Conservation (phyloP, 2,797 vertebrate species). For the Streptopelia turtur region DNA sequence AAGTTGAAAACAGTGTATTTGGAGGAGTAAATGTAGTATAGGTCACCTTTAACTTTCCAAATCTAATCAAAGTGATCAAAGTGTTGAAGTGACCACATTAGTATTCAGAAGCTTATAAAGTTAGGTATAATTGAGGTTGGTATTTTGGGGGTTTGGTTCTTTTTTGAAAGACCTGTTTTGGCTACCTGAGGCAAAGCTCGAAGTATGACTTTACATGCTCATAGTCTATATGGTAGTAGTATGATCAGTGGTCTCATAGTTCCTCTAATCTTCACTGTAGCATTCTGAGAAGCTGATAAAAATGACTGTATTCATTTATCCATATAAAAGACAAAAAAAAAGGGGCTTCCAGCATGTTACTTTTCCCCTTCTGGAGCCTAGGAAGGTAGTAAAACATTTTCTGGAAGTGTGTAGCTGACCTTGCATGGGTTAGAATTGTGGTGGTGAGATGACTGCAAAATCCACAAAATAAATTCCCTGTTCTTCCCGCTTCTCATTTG, state of each 20-base stretch:
- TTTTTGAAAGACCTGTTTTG: not conserved
- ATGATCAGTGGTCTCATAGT: not conserved
- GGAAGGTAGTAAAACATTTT: not conserved
- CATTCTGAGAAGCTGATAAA: not conserved
- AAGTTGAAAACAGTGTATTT: not conserved
- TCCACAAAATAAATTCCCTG: not conserved
- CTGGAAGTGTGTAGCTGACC: not conserved
- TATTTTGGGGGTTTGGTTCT: not conserved
- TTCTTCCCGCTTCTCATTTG: not conserved
- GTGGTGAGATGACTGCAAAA: not conserved
- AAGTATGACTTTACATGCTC: not conserved
- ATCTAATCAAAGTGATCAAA: not conserved
- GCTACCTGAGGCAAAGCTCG: not conserved
- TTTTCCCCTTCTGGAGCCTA: not conserved
- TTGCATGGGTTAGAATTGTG: not conserved
- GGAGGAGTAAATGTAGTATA: not conserved
- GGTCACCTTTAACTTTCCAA: not conserved
- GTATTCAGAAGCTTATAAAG: not conserved
- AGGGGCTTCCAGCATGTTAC: not conserved
- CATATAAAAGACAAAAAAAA: not conserved
- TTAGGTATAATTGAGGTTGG: not conserved
- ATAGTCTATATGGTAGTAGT: no score
- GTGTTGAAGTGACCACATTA: not conserved
- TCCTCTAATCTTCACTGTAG: not conserved
- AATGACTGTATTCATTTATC: not conserved